Base-by-base conservation (phyloP, 2,113 vertebrate species). In the Mohoua ochrocephala region DNA sequence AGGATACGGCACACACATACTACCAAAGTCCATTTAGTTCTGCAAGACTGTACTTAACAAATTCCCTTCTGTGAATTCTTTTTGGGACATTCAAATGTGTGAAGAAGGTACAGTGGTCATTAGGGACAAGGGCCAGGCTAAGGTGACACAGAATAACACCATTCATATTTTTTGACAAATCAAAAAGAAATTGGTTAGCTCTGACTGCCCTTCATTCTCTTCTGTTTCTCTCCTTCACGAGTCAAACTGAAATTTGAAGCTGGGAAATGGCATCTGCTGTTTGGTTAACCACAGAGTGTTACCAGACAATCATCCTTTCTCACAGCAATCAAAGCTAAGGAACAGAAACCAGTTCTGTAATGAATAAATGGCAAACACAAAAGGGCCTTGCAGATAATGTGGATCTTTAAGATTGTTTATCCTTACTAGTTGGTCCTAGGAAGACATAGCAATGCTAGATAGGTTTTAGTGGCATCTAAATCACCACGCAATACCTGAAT, bases 1-100 rank as follows among this genome's bases (percentile, higher is more conserved):
- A 77, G 54, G 65, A 37, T 76, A 74, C 17, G 19, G 42, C 70
- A 68, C 26, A 92, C 27, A 91, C 91, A 83, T 64, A n/a, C 47
- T 87, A 31, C 37, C 35, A 57, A 78, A 87, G 42, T 93, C 82
- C 91, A 94, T 94, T 96, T 95, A 91, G 73, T 50, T 93, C 73
- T 85, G 37, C 61, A 87, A 49, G 42, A 21, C 3, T 89, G 73
- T 73, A 83, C 83, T 83, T 84, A 45, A 28, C n/a, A 92, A 93
- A 91, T 70, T 93, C 84, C 41, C 87, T 74, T 84, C 42, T 73
- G 68, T 78, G 86, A 87, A 91, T 94, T 93, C 59, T 84, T 87
- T 90, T 31, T 65, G 76, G 89, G 39, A 49, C 50, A 19, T 80
- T 67, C 11, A 61, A 44, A 85, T 70, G 35, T 89, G 80, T 83